These are phyloP conservation scores for Cerastoderma edule DNA, from an alignment of 2,888 invertebrate genomes.

Conservation along the genomic window DNA sequence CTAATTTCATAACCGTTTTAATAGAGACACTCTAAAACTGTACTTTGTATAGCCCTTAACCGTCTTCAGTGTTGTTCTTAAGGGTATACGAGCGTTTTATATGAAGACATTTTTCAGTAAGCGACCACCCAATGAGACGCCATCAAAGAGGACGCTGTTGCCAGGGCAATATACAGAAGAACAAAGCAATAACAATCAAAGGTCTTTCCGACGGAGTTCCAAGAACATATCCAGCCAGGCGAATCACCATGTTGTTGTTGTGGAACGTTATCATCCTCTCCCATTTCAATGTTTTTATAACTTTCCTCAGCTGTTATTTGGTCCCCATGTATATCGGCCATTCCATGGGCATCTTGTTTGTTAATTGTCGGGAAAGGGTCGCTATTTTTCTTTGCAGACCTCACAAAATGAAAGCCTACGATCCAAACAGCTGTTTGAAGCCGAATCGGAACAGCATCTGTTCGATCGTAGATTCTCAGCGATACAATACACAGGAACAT, in stretches of 20 bases:
- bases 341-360: not conserved
- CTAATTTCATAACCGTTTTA: too few relatives aligned
- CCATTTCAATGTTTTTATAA: not conserved
- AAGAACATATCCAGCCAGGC: not conserved
- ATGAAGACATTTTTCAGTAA: too few relatives aligned
- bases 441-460: not conserved
- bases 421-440: not conserved
- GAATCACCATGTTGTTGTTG: not conserved
- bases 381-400: not conserved
- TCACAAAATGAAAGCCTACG: not conserved
- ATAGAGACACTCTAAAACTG: too few relatives aligned
- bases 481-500: slow-evolving; percentile 44
- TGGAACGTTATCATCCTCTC: too few relatives aligned
- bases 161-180: not conserved
- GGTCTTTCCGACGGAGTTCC: not conserved
- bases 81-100: too few relatives aligned
- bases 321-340: not conserved
- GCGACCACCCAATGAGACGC: too few relatives aligned
- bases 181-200: slow-evolving; percentile 6
- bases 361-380: too few relatives aligned
- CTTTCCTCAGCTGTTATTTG: not conserved
- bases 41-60: too few relatives aligned
- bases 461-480: slow-evolving; percentile 31
- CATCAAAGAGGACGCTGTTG: too few relatives aligned
- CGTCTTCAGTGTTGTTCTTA: too few relatives aligned